Evolutionary conservation across 2,888 invertebrate genomes (phyloP), one percentile per base, ranked within the genome.

Genomic region (Pediacus dermestoides): DNA sequence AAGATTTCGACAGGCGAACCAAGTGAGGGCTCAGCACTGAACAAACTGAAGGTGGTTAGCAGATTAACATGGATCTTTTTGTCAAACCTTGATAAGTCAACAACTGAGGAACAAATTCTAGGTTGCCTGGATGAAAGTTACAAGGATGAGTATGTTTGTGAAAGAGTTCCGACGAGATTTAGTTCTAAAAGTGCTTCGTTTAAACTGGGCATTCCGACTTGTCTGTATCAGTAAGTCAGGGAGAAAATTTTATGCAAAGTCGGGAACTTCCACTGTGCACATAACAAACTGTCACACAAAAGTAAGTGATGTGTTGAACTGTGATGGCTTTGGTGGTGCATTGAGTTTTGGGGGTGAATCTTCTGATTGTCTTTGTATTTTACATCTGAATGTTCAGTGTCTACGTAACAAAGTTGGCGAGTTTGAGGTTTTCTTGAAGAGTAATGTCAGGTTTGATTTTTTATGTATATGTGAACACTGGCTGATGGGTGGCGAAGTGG

Each of bases 131-230:
- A 18, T 18, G 6, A 18, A 18, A n/a, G n/a, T 7, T 18, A 18
- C 21, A 18, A 18, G 21, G n/a, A 18, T 18, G 21, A 18, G 21
- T 18, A 18, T 18, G n/a, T 18, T n/a, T 18, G 21, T 18, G n/a
- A 6, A 7, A 18, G n/a, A 18, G n/a, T 18, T 18, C 6, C n/a
- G 6, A 6, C 21, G n/a, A 18, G 21, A 18, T 6, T 18, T 7
- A 18, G 6, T 18, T 18, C 21, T 7, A 6, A n/a, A 18, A n/a
- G 6, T 18, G 6, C n/a, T 7, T 18, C 21, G 21, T 18, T 18
- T n/a, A 18, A 18, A 18, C 21, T 18, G 6, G 21, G 21, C 6
- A n/a, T 18, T 7, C 21, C 21, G n/a, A 6, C n/a, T 6, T n/a
- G n/a, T 18, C 6, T 18, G n/a, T n/a, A n/a, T n/a, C n/a, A n/a